These are phyloP conservation scores for Bombus ignitus DNA, from an alignment of 1,140 invertebrate species.

Conservation along the genomic window DNA sequence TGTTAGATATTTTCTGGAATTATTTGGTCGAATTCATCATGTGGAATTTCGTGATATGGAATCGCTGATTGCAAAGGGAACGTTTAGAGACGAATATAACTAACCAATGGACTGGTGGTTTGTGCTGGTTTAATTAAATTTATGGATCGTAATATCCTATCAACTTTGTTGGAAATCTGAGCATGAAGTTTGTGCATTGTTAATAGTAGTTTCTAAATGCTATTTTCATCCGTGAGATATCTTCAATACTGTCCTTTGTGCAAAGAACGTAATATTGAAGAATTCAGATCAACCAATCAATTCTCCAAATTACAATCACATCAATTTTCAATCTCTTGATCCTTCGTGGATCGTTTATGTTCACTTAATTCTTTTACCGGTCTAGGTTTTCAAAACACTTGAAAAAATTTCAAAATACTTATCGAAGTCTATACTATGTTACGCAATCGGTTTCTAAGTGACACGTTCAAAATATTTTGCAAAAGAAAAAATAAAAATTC, in stretches of 20 bases:
- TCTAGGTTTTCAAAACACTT: neutral
- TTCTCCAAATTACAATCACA: no score
- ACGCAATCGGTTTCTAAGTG: no score
- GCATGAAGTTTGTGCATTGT: neutral
- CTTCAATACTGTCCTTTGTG: neutral
- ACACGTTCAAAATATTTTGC: no score
- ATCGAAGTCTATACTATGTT: no score
- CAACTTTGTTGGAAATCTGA: neutral
- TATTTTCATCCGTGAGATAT: neutral
- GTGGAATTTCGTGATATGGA: neutral
- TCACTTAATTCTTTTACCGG: neutral
- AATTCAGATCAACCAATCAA: no score
- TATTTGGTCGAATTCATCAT: neutral
- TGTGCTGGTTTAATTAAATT: neutral
- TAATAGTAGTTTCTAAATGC: neutral
- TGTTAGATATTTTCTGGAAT: neutral
- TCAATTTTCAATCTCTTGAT: no score
- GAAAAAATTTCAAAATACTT: neutral
- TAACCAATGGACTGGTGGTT: neutral
- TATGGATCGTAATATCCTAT: neutral
- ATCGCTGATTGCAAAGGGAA: neutral
- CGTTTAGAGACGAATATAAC: no score
- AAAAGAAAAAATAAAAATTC: no score
- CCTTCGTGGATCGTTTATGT: neutral
- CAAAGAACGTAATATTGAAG: neutral